Evolutionary conservation across 2,797 vertebrate species (phyloP), one percentile per base, ranked within the genome.

Genomic region (Limosa lapponica): DNA sequence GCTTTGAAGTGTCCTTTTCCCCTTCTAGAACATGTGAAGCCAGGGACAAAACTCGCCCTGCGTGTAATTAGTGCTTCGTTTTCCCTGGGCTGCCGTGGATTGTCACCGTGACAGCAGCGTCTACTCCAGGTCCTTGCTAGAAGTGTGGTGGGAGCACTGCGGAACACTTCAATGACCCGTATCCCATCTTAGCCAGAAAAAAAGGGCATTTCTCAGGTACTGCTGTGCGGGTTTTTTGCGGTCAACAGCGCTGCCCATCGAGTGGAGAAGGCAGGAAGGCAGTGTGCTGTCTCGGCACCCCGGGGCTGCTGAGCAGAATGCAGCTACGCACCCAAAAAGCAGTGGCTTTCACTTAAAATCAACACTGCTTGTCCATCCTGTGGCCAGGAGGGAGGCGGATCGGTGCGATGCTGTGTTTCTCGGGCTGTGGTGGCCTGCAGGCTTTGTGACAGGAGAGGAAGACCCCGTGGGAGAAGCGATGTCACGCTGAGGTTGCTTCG

Each of bases 301-400:
- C 11, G 58, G 36, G 46, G 44, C 18, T 48, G 88, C 77, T 23
- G 27, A n/a, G 65, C 74, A 59, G 49, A 28, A n/a, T 3, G 28
- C 25, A 9, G 24, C 51, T 17, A 12, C 0, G 0, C 55, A 20
- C 0, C 3, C 39, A 5, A 52, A 18, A 8, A 81, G 9, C 34
- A 8, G 18, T 1, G 0, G 2, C 44, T 20, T 48, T 67, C 44
- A 3, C 39, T 52, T n/a, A 39, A 92, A 83, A 37, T 34, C 27
- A 9, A 1, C 2, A 4, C 57, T 30, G 52, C n/a, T 4, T 24
- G 6, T 3, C 2, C 13, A 6, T 22, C 51, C 8, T 23, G 48
- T 11, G 52, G 48, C 23, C 49, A 6, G 49, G 22, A 52, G 49
- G 28, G 49, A 55, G 36, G 11, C 4, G 17, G 32, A 6, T 22